Conservation (phyloP, 2,888 invertebrate species). For the Nowickia ferox region DNA sequence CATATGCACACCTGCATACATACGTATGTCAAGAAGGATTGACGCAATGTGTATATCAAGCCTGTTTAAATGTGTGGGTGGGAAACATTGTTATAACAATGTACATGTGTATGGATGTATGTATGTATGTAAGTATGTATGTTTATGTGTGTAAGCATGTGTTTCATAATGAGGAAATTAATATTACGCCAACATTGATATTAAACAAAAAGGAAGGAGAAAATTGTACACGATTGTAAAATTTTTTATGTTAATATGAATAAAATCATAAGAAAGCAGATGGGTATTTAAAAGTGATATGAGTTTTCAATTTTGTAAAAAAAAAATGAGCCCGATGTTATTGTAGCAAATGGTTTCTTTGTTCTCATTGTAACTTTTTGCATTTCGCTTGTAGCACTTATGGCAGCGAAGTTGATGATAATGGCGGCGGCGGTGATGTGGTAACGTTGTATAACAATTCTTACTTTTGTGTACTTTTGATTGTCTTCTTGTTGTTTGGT, state of each 20-base stretch:
- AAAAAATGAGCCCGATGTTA: conserved; percentile 36
- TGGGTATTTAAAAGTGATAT: conserved; percentile 19
- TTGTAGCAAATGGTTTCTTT: conserved; percentile 18
- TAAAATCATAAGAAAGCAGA: neutral
- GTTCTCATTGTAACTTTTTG: conserved; percentile 27
- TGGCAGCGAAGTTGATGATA: neutral
- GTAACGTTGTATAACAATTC: conserved; percentile 46
- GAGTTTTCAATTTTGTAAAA: conserved; percentile 36
- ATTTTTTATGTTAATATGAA: neutral
- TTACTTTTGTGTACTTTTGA: conserved; percentile 28
- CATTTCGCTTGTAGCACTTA: neutral
- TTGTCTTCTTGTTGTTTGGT: conserved; percentile 38
- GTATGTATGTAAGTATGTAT: neutral
- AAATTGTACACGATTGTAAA: neutral
- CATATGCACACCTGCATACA: neutral
- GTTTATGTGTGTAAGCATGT: neutral
- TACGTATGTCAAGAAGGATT: neutral
- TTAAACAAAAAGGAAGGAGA: neutral
- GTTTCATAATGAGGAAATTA: neutral
- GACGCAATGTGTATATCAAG: neutral
- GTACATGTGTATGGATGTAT: neutral
- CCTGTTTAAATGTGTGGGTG: neutral
- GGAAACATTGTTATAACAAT: neutral
- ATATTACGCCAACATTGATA: conserved; percentile 1
- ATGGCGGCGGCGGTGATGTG: conserved; percentile 24